These are phyloP conservation scores for Bombus confusus DNA, from an alignment of 1,140 invertebrate genomes.

Conservation along the genomic window DNA sequence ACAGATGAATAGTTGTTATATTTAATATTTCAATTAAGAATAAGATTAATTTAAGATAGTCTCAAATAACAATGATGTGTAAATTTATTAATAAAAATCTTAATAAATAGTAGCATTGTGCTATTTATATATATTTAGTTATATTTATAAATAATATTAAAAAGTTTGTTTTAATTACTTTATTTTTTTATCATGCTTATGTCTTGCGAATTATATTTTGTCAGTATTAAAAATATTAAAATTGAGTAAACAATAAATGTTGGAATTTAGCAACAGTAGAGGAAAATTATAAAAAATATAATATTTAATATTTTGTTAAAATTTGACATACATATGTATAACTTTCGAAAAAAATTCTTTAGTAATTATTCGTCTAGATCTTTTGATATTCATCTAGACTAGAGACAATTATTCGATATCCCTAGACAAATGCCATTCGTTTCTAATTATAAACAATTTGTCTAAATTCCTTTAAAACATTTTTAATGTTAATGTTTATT, in stretches of 20 bases:
- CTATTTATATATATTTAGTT: background rate
- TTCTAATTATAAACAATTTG: slow-evolving; percentile 35
- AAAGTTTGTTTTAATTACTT: slow-evolving; percentile 1
- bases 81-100: background rate
- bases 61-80: no score
- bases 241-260: background rate
- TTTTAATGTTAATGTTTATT: background rate
- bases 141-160: background rate
- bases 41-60: slow-evolving; percentile 9
- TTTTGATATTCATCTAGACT: slow-evolving; percentile 1
- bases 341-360: background rate
- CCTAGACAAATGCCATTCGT: slow-evolving; percentile 42
- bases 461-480: slow-evolving; percentile 22
- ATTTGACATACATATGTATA: background rate
- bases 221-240: background rate
- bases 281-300: background rate
- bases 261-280: background rate
- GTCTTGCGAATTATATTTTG: background rate
- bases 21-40: background rate
- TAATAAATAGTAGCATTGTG: background rate
- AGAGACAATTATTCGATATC: slow-evolving; percentile 29
- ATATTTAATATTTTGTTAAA: background rate
- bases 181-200: background rate
- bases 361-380: background rate
- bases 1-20: background rate